Conservation (phyloP, 2,797 vertebrate genomes). For the Callimico goeldii region DNA sequence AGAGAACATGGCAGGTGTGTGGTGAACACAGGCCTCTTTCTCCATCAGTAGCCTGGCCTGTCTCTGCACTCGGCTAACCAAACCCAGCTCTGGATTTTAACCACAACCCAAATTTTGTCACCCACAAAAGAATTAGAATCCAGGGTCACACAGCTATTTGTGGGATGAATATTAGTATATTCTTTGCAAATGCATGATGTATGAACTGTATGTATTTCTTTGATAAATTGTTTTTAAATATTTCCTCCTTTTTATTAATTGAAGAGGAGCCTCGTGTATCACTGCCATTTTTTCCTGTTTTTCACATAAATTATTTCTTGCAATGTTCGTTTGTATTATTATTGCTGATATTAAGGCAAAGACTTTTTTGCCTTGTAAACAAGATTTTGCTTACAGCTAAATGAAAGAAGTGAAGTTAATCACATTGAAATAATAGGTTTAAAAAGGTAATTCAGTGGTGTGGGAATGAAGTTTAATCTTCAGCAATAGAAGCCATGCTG, state of each 20-base stretch:
- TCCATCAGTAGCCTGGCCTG: neutral
- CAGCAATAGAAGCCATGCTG: constrained; percentile 83
- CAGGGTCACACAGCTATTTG: constrained; percentile 86
- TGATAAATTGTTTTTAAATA: constrained; percentile 98
- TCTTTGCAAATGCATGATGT: constrained; percentile 95
- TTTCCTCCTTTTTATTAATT: constrained; percentile 99
- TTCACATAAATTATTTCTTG: constrained; percentile 95
- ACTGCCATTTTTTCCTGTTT: constrained; percentile 94
- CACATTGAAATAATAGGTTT: constrained; percentile 91
- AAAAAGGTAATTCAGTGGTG: constrained; percentile 89
- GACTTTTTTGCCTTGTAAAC: constrained; percentile 87
- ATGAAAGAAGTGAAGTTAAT: constrained; percentile 90
- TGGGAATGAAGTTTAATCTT: constrained; percentile 87
- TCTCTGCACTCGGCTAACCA: constrained; percentile 9
- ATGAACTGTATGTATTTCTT: constrained; percentile 93
- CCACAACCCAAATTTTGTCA: constrained; percentile 79
- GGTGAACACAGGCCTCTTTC: neutral
- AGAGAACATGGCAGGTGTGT: neutral
- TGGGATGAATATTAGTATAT: constrained; percentile 91
- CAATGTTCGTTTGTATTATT: constrained; percentile 90
- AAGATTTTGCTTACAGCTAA: constrained; percentile 90
- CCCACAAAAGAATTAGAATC: constrained; percentile 81
- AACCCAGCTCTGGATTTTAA: constrained; percentile 63
- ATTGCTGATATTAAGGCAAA: constrained; percentile 87
- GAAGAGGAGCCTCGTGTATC: constrained; percentile 97